Percentiles rank a stretch among this genome's conserved stretches.
These are phyloP conservation scores for Euglossa dilemma DNA, from an alignment of 1,140 invertebrate genomes.

Conservation along the genomic window DNA sequence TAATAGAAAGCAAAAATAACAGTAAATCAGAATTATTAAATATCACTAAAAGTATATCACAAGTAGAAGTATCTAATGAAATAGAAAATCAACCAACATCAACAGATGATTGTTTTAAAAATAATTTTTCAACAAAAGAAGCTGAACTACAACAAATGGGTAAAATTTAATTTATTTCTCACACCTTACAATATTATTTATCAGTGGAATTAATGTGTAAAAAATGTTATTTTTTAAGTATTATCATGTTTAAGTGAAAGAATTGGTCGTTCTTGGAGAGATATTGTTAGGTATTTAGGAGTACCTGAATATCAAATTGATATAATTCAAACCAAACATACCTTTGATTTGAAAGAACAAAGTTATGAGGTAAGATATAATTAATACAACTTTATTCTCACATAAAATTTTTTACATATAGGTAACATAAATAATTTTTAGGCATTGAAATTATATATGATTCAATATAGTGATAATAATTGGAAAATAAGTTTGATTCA, in stretches of 20 bases:
- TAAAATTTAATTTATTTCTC: constrained; percentile 29
- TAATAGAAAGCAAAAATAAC: neutral
- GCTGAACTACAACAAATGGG: constrained; percentile 33
- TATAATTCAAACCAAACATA: constrained; percentile 76
- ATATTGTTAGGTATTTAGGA: constrained; percentile 82
- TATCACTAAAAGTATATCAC: neutral
- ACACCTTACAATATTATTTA: neutral
- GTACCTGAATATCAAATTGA: constrained; percentile 83
- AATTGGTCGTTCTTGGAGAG: constrained; percentile 83
- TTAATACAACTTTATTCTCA: constrained; percentile 23
- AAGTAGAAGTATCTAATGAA: neutral
- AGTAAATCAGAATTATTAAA: neutral
- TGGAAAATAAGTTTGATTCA: constrained; percentile 72
- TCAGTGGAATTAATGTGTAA: neutral
- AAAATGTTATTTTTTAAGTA: constrained; percentile 66
- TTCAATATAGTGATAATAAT: constrained; percentile 42
- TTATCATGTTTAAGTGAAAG: constrained; percentile 72
- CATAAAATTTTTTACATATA: constrained; percentile 12
- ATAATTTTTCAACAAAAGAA: neutral
- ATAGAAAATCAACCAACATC: neutral
- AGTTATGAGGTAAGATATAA: constrained; percentile 64
- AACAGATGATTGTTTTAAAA: neutral
- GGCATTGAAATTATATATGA: constrained; percentile 71
- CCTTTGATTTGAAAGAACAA: constrained; percentile 65
- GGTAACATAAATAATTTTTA: constrained; percentile 55